phyloP scores from a whole-genome alignment of 2,113 vertebrate species.

The Lucifuga dentata region DNA sequence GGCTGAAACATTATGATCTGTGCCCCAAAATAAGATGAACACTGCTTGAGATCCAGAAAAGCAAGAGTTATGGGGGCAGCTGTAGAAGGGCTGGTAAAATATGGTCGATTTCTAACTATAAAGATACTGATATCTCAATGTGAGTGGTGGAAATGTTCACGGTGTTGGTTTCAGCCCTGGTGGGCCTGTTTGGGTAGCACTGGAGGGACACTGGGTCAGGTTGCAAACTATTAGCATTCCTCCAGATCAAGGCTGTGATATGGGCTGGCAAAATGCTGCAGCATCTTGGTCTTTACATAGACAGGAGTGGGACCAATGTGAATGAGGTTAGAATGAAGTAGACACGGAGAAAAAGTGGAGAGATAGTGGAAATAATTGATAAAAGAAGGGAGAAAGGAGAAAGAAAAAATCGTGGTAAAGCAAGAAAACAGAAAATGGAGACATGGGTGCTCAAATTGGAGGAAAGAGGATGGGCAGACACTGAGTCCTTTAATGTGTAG shows the following conservation, averaged over 20 bases:
- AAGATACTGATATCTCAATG: conserved; percentile 81
- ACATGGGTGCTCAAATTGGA: too few relatives aligned
- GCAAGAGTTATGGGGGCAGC: conserved; percentile 79
- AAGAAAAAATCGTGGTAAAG: neutral
- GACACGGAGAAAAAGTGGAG: neutral
- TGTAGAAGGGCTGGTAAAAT: conserved; percentile 68
- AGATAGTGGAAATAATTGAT: too few relatives aligned
- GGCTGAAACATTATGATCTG: conserved; percentile 50
- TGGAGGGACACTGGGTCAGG: conserved; percentile 65
- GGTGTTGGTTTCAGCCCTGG: conserved; percentile 70
- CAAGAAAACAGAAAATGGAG: too few relatives aligned
- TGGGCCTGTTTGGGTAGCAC: conserved; percentile 75
- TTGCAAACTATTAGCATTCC: conserved; percentile 84
- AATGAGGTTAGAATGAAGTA: neutral
- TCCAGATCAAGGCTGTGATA: conserved; percentile 42
- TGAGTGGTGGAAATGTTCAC: conserved; percentile 72
- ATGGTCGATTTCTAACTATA: conserved; percentile 81
- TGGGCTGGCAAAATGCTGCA: conserved; percentile 29
- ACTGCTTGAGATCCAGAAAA: conserved; percentile 60
- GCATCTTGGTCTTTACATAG: conserved; percentile 28
- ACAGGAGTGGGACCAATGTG: conserved; percentile 7
- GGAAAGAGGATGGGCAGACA: too few relatives aligned
- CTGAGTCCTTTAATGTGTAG: too few relatives aligned
- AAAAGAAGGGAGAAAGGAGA: neutral
- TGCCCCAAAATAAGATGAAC: conserved; percentile 72